Percentiles rank a stretch among this genome's conserved stretches.
These are phyloP conservation scores for Corythornis cristatus DNA, from an alignment of 2,113 vertebrate species.

Conservation along the genomic window DNA sequence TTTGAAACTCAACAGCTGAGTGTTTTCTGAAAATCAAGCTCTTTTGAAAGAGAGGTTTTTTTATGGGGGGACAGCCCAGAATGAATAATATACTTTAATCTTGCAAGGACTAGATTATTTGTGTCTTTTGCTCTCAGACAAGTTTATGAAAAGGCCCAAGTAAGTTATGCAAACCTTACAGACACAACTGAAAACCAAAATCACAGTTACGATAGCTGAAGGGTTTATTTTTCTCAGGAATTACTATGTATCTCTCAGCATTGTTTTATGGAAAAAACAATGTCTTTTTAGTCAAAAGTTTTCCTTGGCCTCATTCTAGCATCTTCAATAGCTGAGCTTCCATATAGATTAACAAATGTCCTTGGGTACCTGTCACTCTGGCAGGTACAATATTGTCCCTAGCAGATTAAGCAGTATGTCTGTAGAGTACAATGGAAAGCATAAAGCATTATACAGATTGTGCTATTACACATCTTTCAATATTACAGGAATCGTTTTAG, in stretches of 20 bases:
- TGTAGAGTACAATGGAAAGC: neutral
- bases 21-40: slow-evolving; percentile 30
- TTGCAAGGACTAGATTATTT: neutral
- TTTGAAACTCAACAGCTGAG: neutral
- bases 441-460: neutral
- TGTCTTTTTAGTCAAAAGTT: neutral
- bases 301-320: neutral
- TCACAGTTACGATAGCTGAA: neutral
- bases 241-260: neutral
- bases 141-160: neutral
- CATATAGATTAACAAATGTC: neutral
- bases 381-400: neutral
- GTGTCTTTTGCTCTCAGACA: neutral
- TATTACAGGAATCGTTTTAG: neutral
- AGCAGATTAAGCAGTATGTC: neutral
- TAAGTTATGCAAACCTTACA: neutral
- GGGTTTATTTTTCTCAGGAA: neutral
- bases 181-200: neutral
- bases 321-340: neutral
- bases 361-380: neutral
- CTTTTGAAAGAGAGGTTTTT: neutral
- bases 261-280: neutral
- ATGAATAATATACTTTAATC: neutral
- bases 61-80: neutral
- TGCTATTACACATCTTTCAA: neutral